Percentiles rank a stretch among this genome's conserved stretches.
phyloP scores from a whole-genome alignment of 2,113 vertebrate genomes.

The Cepphus grylle region DNA sequence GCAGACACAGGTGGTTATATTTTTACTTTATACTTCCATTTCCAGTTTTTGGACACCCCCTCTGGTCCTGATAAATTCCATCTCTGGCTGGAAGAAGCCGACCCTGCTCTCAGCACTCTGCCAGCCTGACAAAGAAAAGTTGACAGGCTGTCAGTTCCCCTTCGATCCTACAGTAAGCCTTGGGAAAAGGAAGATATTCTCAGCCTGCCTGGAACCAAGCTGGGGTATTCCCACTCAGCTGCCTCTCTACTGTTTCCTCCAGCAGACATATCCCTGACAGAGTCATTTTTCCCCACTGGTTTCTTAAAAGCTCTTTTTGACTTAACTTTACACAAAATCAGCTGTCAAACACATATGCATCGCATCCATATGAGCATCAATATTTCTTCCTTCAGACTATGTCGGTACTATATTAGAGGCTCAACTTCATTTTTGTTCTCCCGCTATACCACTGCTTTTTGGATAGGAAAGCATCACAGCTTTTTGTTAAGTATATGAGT shows the following conservation, averaged over 20 bases:
- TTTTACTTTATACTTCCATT: neutral
- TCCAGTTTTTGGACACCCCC: neutral
- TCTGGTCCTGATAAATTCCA: neutral
- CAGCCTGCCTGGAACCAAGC: neutral
- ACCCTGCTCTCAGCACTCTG: neutral
- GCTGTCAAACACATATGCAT: neutral
- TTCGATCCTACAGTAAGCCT: neutral
- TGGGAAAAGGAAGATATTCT: neutral
- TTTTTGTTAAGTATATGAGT: neutral
- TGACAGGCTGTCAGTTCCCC: neutral
- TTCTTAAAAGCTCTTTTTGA: neutral
- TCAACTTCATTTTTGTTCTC: neutral
- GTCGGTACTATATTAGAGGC: neutral
- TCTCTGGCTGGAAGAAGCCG: neutral
- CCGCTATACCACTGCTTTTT: neutral
- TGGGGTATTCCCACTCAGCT: neutral
- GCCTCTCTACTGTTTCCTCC: neutral
- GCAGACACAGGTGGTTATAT: neutral
- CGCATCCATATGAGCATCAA: neutral
- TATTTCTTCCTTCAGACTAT: neutral
- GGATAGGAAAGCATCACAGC: neutral
- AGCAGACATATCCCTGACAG: neutral
- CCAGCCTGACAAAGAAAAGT: constrained; percentile 2
- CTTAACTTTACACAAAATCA: neutral
- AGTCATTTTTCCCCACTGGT: neutral